Evolutionary conservation across 2,888 invertebrate genomes (phyloP), one percentile per base, ranked within the genome.

Genomic region (Zootermopsis nevadensis): DNA sequence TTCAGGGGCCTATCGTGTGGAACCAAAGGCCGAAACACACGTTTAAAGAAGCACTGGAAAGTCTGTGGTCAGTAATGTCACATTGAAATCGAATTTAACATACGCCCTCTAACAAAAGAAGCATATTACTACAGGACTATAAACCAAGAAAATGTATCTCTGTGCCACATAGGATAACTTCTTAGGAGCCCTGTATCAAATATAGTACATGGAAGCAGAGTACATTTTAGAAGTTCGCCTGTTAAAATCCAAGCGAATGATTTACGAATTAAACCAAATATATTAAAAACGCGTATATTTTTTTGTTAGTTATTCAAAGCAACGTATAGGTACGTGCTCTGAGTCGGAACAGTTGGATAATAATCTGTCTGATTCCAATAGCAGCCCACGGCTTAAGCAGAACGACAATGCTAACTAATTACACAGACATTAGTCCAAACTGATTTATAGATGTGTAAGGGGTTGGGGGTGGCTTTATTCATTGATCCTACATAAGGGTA

Each of bases 381-480:
- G 76, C 42, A 76, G 27, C 42, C 76, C 31, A 33, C 35, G 35
- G 60, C 66, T 79, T 60, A 79, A 66, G 79, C n/a, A 79, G 79
- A 35, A 35, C n/a, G 22, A 66, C 30, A 79, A 79, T 66, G 76
- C 79, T 24, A 24, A 60, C 79, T 79, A 79, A 79, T 79, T 79
- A 66, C 66, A 27, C 79, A 79, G 35, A 79, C 66, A 79, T 79
- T 79, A 79, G 35, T 33, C n/a, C 33, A 79, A 35, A 79, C 66
- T 79, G 79, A 79, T 79, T 79, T 79, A 79, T 79, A 60, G 66
- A 30, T 60, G 60, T n/a, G 33, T 35, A 10, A 7, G 10, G 79
- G 33, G 74, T 15, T 38, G 12, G 60, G 19, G 33, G 10, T 27
- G 60, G 60, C 60, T 60, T 33, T 69, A 33, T 30, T 33, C 69